phyloP scores from a whole-genome alignment of 1,140 invertebrate genomes.

The Andrena cerasifolii region DNA sequence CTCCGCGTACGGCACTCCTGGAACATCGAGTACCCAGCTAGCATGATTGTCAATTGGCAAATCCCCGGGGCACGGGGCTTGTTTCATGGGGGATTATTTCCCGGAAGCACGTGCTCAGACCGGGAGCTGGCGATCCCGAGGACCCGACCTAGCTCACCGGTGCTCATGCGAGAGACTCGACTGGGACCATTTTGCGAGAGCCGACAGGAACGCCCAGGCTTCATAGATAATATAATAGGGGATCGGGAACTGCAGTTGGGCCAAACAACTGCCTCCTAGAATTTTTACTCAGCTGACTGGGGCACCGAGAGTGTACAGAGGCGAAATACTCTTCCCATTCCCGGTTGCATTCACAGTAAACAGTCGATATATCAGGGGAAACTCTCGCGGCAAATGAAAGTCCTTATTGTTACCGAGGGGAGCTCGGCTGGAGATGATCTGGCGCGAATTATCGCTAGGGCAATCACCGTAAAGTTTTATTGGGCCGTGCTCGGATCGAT shows the following conservation, averaged over 20 bases:
- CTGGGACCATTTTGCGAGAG: too few species aligned
- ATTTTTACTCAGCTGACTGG: too few species aligned
- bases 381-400: background rate
- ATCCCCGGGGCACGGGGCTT: background rate
- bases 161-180: too few species aligned
- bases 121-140: too few species aligned
- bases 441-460: background rate
- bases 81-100: too few species aligned
- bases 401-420: background rate
- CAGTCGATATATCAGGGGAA: background rate
- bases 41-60: background rate
- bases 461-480: constrained; percentile 20
- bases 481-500: background rate
- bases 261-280: too few species aligned
- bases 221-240: too few species aligned
- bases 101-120: too few species aligned
- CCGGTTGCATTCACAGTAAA: background rate
- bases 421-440: background rate
- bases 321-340: background rate
- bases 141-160: too few species aligned
- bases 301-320: background rate
- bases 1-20: constrained; percentile 95
- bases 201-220: too few species aligned
- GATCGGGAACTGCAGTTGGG: too few species aligned
- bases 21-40: constrained; percentile 28